Evolutionary conservation across 2,888 invertebrate species (phyloP), one percentile per base, ranked within the genome.

Genomic region (Conchocele bisecta): DNA sequence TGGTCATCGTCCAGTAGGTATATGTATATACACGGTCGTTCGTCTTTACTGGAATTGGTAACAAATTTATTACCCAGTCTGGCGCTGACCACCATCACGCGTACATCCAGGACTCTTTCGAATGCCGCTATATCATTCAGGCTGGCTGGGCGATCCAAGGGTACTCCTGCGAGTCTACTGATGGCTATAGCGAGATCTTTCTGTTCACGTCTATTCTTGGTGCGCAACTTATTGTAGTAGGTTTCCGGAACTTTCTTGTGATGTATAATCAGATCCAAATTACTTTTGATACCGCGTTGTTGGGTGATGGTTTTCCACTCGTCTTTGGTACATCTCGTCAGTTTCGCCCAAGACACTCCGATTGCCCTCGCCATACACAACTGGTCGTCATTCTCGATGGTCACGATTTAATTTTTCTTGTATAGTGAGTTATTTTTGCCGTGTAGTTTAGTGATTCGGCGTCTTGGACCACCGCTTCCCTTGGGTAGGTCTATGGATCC

Each of bases 1-100:
- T 66, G 57, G 37, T 63, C 46, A 28, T 73, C 56, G 20, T 64
- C 64, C 26, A 59, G 67, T 7, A 68, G 35, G 33, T 73, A 73
- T 1, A 73, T 31, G 59, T 64, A 73, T 7, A 68, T 59, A 24
- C 61, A 60, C 7, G 69, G 69, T 37, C 65, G 35, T 31, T 60
- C 37, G 17, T 61, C 67, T 1, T 31, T 39, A 24, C 60, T 60
- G 26, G 39, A 26, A 42, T 22, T 42, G 42, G 63, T 63, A 17
- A 63, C 44, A 20, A 63, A 63, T 17, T 51, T 63, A 46, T 63
- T 54, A 3, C 63, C 63, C 22, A 54, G 35, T 54, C 46, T 42
- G 15, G 63, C 54, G 31, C 63, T 63, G 28, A 63, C 46, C 26
- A 63, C 63, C 54, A 63, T 54, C 24, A 54, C 35, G 26, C 63